These are phyloP conservation scores for Acronicta alni DNA, from an alignment of 2,888 invertebrate genomes.

Conservation along the genomic window DNA sequence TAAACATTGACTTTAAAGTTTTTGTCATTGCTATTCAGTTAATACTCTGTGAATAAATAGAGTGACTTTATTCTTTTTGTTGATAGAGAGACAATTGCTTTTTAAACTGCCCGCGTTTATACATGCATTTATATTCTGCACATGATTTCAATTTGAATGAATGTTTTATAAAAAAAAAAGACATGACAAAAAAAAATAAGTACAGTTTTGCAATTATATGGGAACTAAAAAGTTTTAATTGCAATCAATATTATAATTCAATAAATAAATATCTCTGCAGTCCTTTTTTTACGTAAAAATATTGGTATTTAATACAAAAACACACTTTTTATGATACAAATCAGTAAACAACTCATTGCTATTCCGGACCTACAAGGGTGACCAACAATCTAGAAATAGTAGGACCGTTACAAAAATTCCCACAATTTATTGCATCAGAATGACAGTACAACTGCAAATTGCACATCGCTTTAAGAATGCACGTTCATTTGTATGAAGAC, in stretches of 20 bases:
- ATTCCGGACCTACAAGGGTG: constrained; percentile 39
- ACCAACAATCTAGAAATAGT: constrained; percentile 36
- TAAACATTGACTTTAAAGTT: constrained; percentile 51
- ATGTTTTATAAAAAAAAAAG: constrained; percentile 7
- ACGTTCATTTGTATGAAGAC: constrained; percentile 80
- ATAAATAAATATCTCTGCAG: too few relatives aligned
- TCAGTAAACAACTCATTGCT: constrained; percentile 15
- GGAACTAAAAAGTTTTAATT: background rate
- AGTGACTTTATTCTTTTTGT: constrained; percentile 29
- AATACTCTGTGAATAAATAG: constrained; percentile 31
- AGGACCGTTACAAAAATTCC: constrained; percentile 46
- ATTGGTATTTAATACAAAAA: too few relatives aligned
- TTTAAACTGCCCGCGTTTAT: constrained; percentile 10
- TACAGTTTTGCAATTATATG: background rate
- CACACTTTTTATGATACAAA: background rate
- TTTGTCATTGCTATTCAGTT: constrained; percentile 33
- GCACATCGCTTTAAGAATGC: constrained; percentile 62
- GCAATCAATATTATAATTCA: too few relatives aligned
- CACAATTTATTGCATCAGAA: constrained; percentile 55
- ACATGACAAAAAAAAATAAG: constrained; percentile 3
- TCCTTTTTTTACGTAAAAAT: too few relatives aligned
- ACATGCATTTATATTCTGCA: constrained; percentile 29
- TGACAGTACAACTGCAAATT: constrained; percentile 63
- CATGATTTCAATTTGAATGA: constrained; percentile 38
- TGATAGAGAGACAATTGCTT: constrained; percentile 36